Percentiles rank a stretch among this genome's conserved stretches.
phyloP scores from a whole-genome alignment of 2,797 vertebrate species.

The Bryconaethiops microstoma region DNA sequence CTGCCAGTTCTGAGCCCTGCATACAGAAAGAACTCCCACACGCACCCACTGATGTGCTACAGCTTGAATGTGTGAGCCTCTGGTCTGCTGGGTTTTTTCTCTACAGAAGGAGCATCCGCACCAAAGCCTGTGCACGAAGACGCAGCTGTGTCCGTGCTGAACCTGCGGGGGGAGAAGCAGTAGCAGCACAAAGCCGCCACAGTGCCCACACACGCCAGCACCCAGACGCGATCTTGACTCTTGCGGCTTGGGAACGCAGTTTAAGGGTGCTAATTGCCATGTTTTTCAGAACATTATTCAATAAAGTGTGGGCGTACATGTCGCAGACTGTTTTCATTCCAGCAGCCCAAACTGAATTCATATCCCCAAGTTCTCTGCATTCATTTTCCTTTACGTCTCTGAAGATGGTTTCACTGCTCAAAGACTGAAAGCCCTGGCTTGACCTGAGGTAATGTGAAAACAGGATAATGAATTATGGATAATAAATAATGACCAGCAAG shows the following conservation, averaged over 20 bases:
- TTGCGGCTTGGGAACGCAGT: slow-evolving; percentile 40
- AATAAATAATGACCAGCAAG: background rate
- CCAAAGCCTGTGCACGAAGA: slow-evolving; percentile 57
- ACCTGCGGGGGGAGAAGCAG: slow-evolving; percentile 50
- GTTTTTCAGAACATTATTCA: slow-evolving; percentile 50
- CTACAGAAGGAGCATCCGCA: slow-evolving; percentile 58
- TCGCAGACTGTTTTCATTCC: slow-evolving; percentile 32
- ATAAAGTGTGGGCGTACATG: slow-evolving; percentile 45
- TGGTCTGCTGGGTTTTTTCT: slow-evolving; percentile 73
- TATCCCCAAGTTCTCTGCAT: slow-evolving; percentile 38
- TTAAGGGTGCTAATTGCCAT: slow-evolving; percentile 51
- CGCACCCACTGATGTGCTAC: slow-evolving; percentile 67
- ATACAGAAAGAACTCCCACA: slow-evolving; percentile 76
- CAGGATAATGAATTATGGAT: slow-evolving; percentile 7
- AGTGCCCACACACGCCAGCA: slow-evolving; percentile 48
- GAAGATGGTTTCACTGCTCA: slow-evolving; percentile 12
- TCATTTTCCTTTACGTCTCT: slow-evolving; percentile 21
- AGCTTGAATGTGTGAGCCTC: slow-evolving; percentile 68
- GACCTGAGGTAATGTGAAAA: background rate
- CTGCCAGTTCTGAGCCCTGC: slow-evolving; percentile 54
- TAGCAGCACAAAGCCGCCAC: slow-evolving; percentile 50
- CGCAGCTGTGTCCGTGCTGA: slow-evolving; percentile 4
- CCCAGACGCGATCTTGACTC: slow-evolving; percentile 39
- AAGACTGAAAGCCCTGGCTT: background rate
- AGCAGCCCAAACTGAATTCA: slow-evolving; percentile 8